phyloP scores from a whole-genome alignment of 2,113 vertebrate genomes.

The Periophthalmodon schlosseri region DNA sequence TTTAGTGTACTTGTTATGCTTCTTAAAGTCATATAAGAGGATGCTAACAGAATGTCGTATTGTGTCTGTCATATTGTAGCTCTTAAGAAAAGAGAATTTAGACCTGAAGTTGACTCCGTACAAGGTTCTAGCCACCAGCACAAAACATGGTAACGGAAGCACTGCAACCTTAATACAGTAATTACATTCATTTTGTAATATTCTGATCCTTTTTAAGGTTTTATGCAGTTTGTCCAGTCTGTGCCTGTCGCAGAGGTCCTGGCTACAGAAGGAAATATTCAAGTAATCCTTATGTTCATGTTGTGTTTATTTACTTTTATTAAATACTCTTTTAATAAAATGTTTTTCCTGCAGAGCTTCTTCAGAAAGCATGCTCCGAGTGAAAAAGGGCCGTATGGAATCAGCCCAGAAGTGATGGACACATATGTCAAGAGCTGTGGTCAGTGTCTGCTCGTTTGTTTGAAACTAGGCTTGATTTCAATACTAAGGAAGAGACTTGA shows the following conservation, averaged over 20 bases:
- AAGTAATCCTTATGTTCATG: conserved; percentile 75
- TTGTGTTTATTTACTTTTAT: neutral
- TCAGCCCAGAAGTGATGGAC: conserved; percentile 98
- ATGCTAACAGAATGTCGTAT: neutral
- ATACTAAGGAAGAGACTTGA: no score
- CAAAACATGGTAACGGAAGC: conserved; percentile 87
- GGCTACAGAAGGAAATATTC: conserved; percentile 96
- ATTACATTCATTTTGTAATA: neutral
- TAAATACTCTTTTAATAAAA: neutral
- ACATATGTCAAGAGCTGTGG: conserved; percentile 99
- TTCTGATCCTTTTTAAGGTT: conserved; percentile 76
- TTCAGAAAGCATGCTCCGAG: conserved; percentile 95
- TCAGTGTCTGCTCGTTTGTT: conserved; percentile 66
- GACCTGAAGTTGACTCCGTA: conserved; percentile 97
- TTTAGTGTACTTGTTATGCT: neutral
- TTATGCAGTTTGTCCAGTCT: conserved; percentile 99
- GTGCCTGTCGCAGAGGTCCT: conserved; percentile 97
- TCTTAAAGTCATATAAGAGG: neutral
- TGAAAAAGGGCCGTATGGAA: conserved; percentile 94
- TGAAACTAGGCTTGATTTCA: neutral
- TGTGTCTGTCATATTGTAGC: conserved; percentile 62
- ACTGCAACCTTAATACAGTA: neutral
- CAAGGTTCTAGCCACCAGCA: conserved; percentile 97
- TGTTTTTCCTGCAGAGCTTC: conserved; percentile 83
- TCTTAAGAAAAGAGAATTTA: conserved; percentile 95